Percentiles rank a stretch among this genome's conserved stretches.
phyloP scores from a whole-genome alignment of 2,888 invertebrate genomes.

The Helleia helle region DNA sequence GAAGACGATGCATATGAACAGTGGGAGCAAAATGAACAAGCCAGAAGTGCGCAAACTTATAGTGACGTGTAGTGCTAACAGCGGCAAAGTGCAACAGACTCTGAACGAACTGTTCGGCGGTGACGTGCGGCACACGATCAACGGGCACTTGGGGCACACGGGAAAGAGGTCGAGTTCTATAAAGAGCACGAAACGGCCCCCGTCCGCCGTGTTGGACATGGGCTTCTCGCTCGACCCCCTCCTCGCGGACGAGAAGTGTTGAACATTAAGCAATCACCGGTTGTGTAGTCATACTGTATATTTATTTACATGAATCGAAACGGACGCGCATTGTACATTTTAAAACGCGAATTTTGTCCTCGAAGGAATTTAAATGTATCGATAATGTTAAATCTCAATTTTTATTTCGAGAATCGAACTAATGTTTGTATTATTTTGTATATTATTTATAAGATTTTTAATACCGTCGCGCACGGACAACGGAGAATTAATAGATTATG shows the following conservation, averaged over 20 bases:
- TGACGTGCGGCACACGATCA: constrained; percentile 40
- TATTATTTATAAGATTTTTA: constrained; percentile 67
- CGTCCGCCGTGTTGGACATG: constrained; percentile 48
- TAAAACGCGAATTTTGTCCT: constrained; percentile 53
- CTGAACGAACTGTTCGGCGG: constrained; percentile 46
- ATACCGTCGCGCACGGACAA: constrained; percentile 43
- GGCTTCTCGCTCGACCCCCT: constrained; percentile 62
- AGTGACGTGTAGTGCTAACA: constrained; percentile 56
- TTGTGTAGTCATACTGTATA: constrained; percentile 67
- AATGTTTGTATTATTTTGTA: constrained; percentile 74
- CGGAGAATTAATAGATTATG: constrained; percentile 51
- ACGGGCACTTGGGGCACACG: constrained; percentile 38
- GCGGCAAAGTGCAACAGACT: constrained; percentile 37
- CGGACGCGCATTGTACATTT: constrained; percentile 50
- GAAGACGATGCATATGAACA: constrained; percentile 57
- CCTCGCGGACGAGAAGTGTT: constrained; percentile 68
- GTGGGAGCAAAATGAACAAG: constrained; percentile 54
- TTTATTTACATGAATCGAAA: constrained; percentile 64
- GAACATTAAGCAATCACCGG: constrained; percentile 49
- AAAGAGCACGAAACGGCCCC: constrained; percentile 38
- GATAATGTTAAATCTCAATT: constrained; percentile 61
- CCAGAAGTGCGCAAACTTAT: constrained; percentile 66
- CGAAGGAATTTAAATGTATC: constrained; percentile 47
- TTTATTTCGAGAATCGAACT: constrained; percentile 44
- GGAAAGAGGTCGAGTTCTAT: constrained; percentile 25